A percentile compares a stretch with the other conserved stretches of the same genome.
These are phyloP conservation scores for Cheirogaleus major DNA, from an alignment of 2,797 vertebrate genomes.

Conservation along the genomic window DNA sequence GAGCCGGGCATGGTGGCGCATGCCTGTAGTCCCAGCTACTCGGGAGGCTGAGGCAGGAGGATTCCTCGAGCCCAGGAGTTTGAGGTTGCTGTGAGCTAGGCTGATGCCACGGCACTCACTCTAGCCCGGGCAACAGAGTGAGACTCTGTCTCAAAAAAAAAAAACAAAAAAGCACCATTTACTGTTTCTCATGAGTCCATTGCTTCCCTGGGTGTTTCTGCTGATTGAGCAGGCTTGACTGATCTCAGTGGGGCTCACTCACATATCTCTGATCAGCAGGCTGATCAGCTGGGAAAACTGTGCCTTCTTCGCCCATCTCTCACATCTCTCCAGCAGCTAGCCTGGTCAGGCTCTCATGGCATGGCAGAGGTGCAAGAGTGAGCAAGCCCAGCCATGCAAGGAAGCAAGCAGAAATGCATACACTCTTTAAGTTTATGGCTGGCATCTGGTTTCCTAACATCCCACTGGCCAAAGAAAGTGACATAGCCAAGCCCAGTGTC, in stretches of 20 bases:
- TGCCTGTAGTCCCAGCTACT: no score
- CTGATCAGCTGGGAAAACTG: conserved; percentile 9
- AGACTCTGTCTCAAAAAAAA: no score
- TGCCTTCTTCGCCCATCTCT: not conserved
- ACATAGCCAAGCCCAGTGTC: not conserved
- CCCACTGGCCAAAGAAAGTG: conserved; percentile 12
- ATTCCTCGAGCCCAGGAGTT: no score
- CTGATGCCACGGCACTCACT: no score
- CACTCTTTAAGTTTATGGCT: not conserved
- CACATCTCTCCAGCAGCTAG: not conserved
- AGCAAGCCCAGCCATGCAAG: conserved; percentile 26
- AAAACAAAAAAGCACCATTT: not conserved
- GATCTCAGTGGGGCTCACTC: not conserved
- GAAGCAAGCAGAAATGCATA: not conserved
- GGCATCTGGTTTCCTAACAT: not conserved
- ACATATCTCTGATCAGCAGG: not conserved
- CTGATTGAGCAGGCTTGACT: not conserved
- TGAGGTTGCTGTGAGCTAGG: no score
- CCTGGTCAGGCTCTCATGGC: not conserved
- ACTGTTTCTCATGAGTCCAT: not conserved
- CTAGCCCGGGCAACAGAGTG: no score
- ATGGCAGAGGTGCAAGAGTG: not conserved
- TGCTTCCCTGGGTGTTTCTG: not conserved
- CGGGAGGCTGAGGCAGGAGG: no score
- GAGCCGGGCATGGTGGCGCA: no score